Conservation (phyloP, 2,113 vertebrate genomes). For the Vireo altiloquus region DNA sequence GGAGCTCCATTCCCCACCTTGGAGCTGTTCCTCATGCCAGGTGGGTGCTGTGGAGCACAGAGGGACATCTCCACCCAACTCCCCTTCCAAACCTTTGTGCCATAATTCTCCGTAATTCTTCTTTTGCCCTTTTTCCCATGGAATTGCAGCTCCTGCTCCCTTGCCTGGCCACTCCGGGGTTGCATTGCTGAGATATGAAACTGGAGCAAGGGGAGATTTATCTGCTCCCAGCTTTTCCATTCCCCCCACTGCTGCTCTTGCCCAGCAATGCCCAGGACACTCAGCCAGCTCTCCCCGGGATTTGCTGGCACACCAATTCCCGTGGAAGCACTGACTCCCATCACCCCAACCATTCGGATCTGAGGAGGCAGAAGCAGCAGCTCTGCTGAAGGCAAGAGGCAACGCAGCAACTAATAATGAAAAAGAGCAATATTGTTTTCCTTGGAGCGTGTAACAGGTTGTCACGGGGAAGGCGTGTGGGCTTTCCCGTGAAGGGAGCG, state of each 20-base stretch:
- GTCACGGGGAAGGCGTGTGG: slow-evolving; percentile 44
- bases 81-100: neutral
- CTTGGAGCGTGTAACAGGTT: neutral
- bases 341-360: accelerated
- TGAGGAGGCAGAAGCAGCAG: neutral
- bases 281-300: neutral
- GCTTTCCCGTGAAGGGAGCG: neutral
- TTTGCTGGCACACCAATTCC: accelerated
- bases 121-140: accelerated
- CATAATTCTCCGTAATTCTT: neutral
- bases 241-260: neutral
- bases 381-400: neutral
- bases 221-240: neutral
- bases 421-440: slow-evolving; percentile 13
- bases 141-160: neutral
- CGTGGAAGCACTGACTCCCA: accelerated
- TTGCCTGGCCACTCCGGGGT: too few relatives aligned
- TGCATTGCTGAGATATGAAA: accelerated
- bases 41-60: neutral
- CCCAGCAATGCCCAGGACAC: neutral
- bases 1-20: neutral
- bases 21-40: neutral
- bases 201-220: neutral
- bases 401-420: neutral
- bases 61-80: neutral